Percentiles rank a stretch among this genome's conserved stretches.
phyloP scores from a whole-genome alignment of 2,797 vertebrate genomes.

The Sebastes variabilis region DNA sequence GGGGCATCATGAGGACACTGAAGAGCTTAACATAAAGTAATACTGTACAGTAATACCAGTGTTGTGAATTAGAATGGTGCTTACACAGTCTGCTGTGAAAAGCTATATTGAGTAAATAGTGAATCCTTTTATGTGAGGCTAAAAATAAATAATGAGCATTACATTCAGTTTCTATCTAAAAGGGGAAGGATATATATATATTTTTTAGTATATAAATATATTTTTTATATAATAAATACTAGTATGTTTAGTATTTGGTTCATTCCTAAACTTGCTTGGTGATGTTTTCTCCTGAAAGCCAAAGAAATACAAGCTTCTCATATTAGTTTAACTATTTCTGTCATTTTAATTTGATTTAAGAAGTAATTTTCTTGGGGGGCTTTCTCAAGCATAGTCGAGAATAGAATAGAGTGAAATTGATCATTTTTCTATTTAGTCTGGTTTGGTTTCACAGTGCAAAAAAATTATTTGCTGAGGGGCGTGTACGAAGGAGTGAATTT shows the following conservation, averaged over 20 bases:
- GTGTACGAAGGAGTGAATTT: no score
- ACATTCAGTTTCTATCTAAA: neutral
- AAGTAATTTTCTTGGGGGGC: no score
- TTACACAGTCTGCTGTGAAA: slow-evolving; percentile 22
- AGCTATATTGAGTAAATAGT: slow-evolving; percentile 13
- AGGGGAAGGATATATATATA: neutral
- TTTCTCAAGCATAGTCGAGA: no score
- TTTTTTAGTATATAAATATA: neutral
- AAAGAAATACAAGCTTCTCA: neutral
- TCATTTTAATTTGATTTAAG: neutral
- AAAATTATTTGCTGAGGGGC: no score
- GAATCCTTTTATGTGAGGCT: slow-evolving; percentile 20
- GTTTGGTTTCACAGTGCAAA: no score
- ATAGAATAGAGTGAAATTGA: no score
- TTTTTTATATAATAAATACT: neutral
- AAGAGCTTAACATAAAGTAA: slow-evolving; percentile 64
- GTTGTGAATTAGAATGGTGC: slow-evolving; percentile 43
- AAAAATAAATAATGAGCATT: neutral
- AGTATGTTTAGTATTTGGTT: neutral
- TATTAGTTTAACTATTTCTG: neutral
- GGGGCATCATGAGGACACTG: slow-evolving; percentile 73
- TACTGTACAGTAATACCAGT: slow-evolving; percentile 46
- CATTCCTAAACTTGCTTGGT: neutral
- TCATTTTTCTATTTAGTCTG: no score
- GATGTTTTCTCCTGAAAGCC: neutral